Base-by-base conservation (phyloP, 2,888 invertebrate species). In the Chymomyza amoena region DNA sequence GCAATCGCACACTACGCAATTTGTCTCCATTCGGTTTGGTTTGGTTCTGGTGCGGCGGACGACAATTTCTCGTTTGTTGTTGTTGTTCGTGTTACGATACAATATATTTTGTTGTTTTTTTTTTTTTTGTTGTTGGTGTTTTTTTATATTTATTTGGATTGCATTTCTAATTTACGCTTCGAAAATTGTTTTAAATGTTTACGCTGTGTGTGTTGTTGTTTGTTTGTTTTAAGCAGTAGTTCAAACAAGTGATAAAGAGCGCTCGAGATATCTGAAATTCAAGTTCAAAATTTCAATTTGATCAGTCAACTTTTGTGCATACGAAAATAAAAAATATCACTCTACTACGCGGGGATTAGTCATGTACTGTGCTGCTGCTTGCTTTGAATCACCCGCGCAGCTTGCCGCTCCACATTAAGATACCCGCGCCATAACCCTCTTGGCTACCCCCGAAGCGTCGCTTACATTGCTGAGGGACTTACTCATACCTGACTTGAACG, bases 1-100 rank as follows among this genome's bases (percentile, higher is more conserved):
- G 61, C 73, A 72, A 75, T 72, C 79, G 76, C 70, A 62, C 56
- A 51, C 72, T 64, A 65, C 68, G 65, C 68, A 69, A 70, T 68
- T 75, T 66, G 70, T 62, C 66, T 45, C 13, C 39, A 10, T 6
- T 4, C 39, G 72, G 70, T 75, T 74, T 45, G 39, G 39, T 0
- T 45, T 45, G 39, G 39, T 0, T 45, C 67, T 63, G 32, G 61
- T 70, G 54, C 45, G 45, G 56, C 32, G 32, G 32, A 32, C 32
- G 32, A 32, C 32, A 32, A 9, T 45, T 45, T 45, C 6, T 10
- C 39, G 39, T 9, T 13, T 39, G 6, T 9, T 13, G 5, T 32
- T 32, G 32, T 32, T 6, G 6, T 32, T 32, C 32, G 32, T 32
- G 32, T 32, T 32, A 9, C 6, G 6, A 32, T 32, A 32, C 4